Evolutionary conservation across 2,888 invertebrate species (phyloP).

Genomic region (Tipula unca): DNA sequence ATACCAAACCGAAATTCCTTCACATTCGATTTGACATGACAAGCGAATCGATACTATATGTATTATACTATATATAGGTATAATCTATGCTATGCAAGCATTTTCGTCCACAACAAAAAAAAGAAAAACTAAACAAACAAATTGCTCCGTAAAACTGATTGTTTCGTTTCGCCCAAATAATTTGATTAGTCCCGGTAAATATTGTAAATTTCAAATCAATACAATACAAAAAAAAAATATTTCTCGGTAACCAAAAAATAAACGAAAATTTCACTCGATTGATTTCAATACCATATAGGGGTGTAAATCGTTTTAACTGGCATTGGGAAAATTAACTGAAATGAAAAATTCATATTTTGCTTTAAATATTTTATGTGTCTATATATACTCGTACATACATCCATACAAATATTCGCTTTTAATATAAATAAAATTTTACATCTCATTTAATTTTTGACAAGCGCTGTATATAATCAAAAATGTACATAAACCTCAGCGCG

Average conservation of each 20-base stretch:
- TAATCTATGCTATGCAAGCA: background rate
- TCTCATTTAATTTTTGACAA: conserved; percentile 14
- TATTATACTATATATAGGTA: background rate
- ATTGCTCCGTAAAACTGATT: background rate
- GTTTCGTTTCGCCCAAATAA: background rate
- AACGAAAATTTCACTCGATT: conserved; percentile 2
- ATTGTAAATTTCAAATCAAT: conserved; percentile 8
- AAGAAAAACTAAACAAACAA: background rate
- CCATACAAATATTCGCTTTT: background rate
- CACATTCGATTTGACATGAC: too few relatives aligned
- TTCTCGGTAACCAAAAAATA: background rate
- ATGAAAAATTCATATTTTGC: background rate
- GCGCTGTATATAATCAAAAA: background rate
- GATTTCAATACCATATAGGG: background rate
- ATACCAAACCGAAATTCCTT: too few relatives aligned
- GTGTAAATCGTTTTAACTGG: background rate
- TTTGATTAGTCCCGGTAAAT: conserved; percentile 14
- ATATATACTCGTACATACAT: background rate
- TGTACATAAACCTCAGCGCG: background rate
- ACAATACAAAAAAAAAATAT: background rate
- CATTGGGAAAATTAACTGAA: conserved; percentile 2
- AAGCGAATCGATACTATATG: background rate
- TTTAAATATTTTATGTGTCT: background rate
- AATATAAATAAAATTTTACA: background rate
- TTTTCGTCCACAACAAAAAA: background rate